Percentiles rank a stretch among this genome's conserved stretches.
phyloP scores from a whole-genome alignment of 1,140 invertebrate species.

The Leucophenga varia region DNA sequence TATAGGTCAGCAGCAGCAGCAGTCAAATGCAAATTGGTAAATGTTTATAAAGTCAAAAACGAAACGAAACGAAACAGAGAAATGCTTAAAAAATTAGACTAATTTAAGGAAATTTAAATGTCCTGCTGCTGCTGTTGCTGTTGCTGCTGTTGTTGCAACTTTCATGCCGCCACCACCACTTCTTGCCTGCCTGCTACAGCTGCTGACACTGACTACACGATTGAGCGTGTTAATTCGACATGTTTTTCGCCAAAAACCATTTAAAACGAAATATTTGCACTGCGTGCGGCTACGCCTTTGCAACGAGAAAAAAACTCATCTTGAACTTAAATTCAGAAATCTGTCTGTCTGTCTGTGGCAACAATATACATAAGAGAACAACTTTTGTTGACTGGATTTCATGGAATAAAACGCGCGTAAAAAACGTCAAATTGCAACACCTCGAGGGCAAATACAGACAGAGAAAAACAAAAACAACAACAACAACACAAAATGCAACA shows the following conservation, averaged over 20 bases:
- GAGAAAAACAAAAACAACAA: constrained; percentile 19
- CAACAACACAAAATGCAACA: constrained; percentile 14
- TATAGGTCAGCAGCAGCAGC: constrained; percentile 22
- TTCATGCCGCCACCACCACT: no score
- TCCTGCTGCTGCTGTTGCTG: constrained; percentile 7
- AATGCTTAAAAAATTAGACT: no score
- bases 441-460: constrained; percentile 37
- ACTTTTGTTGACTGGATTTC: no score
- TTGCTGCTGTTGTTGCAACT: constrained; percentile 15
- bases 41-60: no score
- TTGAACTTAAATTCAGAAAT: no score
- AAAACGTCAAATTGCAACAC: constrained; percentile 56
- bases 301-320: no score
- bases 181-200: constrained; percentile 11
- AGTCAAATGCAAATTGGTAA: no score
- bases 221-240: constrained; percentile 55
- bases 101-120: no score
- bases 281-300: constrained; percentile 27
- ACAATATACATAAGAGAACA: no score
- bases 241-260: constrained; percentile 49
- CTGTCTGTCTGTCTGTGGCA: no score
- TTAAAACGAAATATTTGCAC: constrained; percentile 53
- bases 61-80: no score
- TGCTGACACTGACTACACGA: no score
- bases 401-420: constrained; percentile 51